phyloP scores from a whole-genome alignment of 1,140 invertebrate genomes.

The Papilio aristodemus region DNA sequence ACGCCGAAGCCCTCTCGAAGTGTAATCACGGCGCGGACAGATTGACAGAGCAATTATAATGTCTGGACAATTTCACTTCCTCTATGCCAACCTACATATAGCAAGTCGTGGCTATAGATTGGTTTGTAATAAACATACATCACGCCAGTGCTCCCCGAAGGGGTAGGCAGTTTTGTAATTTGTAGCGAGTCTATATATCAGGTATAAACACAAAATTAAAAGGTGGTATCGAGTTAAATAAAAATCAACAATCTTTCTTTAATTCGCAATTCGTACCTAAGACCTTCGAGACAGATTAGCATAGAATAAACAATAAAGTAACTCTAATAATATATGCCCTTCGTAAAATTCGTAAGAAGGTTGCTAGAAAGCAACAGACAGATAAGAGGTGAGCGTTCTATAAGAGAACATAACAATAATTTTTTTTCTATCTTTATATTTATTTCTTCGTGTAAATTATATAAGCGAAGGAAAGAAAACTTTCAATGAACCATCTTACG shows the following conservation, averaged over 20 bases:
- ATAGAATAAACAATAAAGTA: neutral
- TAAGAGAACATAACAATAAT: neutral
- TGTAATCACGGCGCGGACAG: constrained; percentile 6
- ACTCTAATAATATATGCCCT: constrained; percentile 1
- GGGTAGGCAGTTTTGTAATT: too few species aligned
- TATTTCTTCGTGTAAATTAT: too few species aligned
- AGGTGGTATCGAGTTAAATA: too few species aligned
- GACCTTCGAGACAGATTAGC: neutral
- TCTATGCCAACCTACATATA: too few species aligned
- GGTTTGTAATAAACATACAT: too few species aligned
- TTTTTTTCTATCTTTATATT: neutral
- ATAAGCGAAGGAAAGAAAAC: too few species aligned
- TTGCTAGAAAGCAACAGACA: neutral
- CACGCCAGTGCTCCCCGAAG: too few species aligned
- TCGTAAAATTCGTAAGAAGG: neutral
- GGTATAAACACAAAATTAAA: too few species aligned
- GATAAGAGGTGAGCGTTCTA: constrained; percentile 1
- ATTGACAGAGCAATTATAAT: constrained; percentile 21
- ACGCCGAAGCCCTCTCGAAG: constrained; percentile 17
- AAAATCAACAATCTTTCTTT: too few species aligned
- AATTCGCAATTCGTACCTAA: too few species aligned
- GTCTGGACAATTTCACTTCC: constrained; percentile 8
- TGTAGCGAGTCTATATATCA: too few species aligned
- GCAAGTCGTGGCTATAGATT: neutral
- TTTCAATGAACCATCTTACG: too few species aligned